Evolutionary conservation across 2,113 vertebrate species (phyloP).

Genomic region (Hydrochoerus hydrochaeris): DNA sequence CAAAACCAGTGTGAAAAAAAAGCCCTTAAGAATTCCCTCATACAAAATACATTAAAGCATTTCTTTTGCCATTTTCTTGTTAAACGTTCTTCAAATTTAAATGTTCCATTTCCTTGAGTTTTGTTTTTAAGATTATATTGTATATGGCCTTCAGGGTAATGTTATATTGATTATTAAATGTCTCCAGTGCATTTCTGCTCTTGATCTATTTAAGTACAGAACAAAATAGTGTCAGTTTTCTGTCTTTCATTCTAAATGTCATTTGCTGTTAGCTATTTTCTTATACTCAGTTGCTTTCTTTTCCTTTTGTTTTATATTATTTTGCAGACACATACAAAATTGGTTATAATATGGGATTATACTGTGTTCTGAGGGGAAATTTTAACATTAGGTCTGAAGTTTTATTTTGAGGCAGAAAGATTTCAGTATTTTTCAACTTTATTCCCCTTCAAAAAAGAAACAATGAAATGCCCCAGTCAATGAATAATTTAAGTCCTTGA

Average conservation of each 20-base stretch:
- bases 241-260: conserved; percentile 83
- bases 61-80: conserved; percentile 59
- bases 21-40: conserved; percentile 56
- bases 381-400: conserved; percentile 64
- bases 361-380: conserved; percentile 43
- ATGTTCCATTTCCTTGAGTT: conserved; percentile 81
- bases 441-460: conserved; percentile 36
- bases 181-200: conserved; percentile 75
- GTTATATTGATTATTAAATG: conserved; percentile 83
- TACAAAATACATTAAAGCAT: conserved; percentile 71
- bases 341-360: conserved; percentile 32
- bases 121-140: conserved; percentile 79
- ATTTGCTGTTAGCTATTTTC: conserved; percentile 82
- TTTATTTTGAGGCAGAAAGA: conserved; percentile 63
- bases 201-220: conserved; percentile 78
- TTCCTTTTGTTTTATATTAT: conserved; percentile 45
- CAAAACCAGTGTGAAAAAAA: conserved; percentile 70
- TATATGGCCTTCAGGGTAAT: conserved; percentile 72
- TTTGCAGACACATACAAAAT: conserved; percentile 70
- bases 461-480: conserved; percentile 33
- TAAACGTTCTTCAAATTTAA: conserved; percentile 75
- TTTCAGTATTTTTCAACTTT: not conserved
- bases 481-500: conserved; percentile 78
- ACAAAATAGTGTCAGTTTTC: conserved; percentile 74
- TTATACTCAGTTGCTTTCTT: conserved; percentile 41